A percentile compares a stretch with the other conserved stretches of the same genome.
Evolutionary conservation across 2,888 invertebrate species (phyloP).

Genomic region (Euplagia quadripunctaria): DNA sequence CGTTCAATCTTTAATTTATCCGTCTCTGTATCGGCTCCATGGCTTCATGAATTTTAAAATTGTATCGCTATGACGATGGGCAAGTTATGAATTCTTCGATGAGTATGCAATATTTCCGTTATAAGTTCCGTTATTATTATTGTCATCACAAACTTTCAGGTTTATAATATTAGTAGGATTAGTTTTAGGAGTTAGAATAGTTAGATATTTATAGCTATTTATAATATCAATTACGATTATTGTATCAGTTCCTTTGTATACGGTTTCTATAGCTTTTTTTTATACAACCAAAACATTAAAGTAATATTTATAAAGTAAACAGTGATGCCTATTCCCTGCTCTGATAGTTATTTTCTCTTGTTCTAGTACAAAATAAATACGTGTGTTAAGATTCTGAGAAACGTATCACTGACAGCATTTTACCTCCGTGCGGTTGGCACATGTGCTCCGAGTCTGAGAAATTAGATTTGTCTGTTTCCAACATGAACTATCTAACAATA

Average conservation of each 20-base stretch:
- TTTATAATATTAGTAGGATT: no score
- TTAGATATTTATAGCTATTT: no score
- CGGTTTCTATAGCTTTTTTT: background rate
- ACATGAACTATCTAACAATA: slow-evolving; percentile 1
- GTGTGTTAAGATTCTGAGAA: background rate
- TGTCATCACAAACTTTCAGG: no score
- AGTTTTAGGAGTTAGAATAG: no score
- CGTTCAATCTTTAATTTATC: slow-evolving; percentile 16
- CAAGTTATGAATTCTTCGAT: slow-evolving; percentile 8
- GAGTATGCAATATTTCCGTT: background rate
- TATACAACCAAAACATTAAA: background rate
- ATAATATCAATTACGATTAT: no score
- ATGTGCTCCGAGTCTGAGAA: slow-evolving; percentile 31
- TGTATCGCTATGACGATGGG: background rate
- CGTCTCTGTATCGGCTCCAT: background rate
- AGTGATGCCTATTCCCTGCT: background rate
- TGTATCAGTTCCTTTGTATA: background rate
- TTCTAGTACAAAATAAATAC: background rate
- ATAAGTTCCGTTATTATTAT: no score
- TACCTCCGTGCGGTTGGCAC: slow-evolving; percentile 14
- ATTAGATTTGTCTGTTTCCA: slow-evolving; percentile 32
- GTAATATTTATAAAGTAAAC: no score
- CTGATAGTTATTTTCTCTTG: background rate
- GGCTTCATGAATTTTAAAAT: slow-evolving; percentile 18
- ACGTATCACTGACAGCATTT: background rate